Base-by-base conservation (phyloP, 2,113 vertebrate genomes). In the Nanorana parkeri region DNA sequence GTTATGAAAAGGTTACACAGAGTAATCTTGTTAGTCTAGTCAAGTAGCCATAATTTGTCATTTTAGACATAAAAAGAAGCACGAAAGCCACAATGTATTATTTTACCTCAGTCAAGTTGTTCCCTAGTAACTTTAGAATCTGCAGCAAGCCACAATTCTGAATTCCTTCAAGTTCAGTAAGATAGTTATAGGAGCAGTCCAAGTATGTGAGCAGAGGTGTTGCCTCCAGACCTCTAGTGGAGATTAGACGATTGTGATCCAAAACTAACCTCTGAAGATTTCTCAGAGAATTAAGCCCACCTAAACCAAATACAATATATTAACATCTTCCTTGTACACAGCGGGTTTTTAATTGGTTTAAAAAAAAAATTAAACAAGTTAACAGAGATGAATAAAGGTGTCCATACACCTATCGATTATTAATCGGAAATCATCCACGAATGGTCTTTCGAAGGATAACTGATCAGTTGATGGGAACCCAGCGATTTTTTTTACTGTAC, bases 201-300 rank as follows among this genome's bases (percentile, higher is more conserved):
- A 99, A 87, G 85, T 96, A 88, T 41, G 96, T 86, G 1, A 99
- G 89, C 8, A 94, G 93, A 75, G 89, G 93, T 1, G 86, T 84
- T 54, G 94, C 91, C 85, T 85, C 91, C 84, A 99, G 92, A 3
- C 95, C 95, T 92, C 88, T 94, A 4, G 94, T 96, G 85, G 92
- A 96, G 86, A 97, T 96, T 87, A 98, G 89, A 52, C 95, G 95
- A 92, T 99, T 99, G 84, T 98, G 96, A 86, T 95, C 92, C 83
- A 98, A n/a, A 64, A 87, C 89, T 86, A 99, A 86, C 54, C 84
- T 89, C 23, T 96, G 96, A 87, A 99, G 95, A 80, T 86, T 93
- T 89, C 87, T 95, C 86, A 94, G 26, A 58, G 93, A 92, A 86
- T 94, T 92, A 85, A 99, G 89, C 78, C 96, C 96, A 89, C 93